These are phyloP conservation scores for Condylura cristata DNA, from an alignment of 2,113 vertebrate genomes.

Conservation along the genomic window DNA sequence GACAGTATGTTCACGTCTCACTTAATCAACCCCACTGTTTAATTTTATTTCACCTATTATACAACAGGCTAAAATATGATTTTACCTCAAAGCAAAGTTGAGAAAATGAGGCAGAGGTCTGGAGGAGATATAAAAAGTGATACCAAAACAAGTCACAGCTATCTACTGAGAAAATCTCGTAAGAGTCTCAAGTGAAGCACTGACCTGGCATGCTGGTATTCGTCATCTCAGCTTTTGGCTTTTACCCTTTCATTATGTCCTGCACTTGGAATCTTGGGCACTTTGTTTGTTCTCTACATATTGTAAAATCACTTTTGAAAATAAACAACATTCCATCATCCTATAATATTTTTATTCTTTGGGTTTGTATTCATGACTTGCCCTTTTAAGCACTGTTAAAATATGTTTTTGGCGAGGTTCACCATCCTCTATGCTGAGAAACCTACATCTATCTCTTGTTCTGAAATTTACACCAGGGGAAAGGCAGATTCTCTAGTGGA, in stretches of 20 bases:
- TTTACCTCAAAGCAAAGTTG: slow-evolving; percentile 31
- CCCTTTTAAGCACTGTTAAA: not conserved
- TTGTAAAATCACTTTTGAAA: slow-evolving; percentile 37
- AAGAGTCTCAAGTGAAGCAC: not conserved
- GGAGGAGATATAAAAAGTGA: not conserved
- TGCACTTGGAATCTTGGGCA: not conserved
- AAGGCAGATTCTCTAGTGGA: not conserved
- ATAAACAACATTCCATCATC: not conserved
- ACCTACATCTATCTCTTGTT: not conserved
- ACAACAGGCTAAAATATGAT: not conserved
- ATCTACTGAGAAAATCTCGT: not conserved
- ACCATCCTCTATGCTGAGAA: not conserved
- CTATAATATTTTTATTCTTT: not conserved
- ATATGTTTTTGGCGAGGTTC: not conserved
- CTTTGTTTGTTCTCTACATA: not conserved
- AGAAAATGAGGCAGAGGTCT: not conserved
- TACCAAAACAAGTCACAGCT: not conserved
- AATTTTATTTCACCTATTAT: not conserved
- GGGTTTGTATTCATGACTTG: not conserved
- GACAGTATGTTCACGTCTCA: not conserved
- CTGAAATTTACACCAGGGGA: not conserved
- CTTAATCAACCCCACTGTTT: not conserved
- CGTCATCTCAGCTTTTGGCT: not conserved
- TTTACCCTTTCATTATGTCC: not conserved
- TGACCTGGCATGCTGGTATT: fast-evolving